Evolutionary conservation across 2,797 vertebrate genomes (phyloP).

Genomic region (Poliocrania exsul): DNA sequence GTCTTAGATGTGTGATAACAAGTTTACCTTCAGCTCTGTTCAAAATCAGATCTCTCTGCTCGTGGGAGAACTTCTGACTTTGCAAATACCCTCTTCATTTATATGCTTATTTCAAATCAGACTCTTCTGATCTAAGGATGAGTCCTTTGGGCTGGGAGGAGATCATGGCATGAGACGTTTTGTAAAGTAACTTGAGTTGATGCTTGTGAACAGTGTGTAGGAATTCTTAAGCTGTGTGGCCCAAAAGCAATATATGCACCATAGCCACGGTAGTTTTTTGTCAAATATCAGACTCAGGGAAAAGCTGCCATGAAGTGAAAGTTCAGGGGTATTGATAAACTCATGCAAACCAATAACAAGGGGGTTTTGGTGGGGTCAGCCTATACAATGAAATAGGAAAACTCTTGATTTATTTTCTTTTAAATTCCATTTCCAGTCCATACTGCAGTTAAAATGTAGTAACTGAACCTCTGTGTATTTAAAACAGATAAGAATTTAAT

Average conservation of each 20-base stretch:
- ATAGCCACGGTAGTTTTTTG: background rate
- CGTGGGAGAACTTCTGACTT: background rate
- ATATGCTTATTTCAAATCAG: background rate
- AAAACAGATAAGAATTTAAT: background rate
- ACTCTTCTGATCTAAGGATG: background rate
- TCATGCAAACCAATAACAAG: background rate
- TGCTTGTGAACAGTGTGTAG: background rate
- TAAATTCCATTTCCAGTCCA: background rate
- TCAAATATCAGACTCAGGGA: background rate
- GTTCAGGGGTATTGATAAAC: background rate
- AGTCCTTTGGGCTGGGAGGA: background rate
- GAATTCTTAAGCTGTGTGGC: background rate
- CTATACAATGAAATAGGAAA: background rate
- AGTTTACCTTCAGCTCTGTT: background rate
- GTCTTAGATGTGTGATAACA: background rate
- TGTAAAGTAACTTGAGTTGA: background rate
- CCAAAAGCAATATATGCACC: background rate
- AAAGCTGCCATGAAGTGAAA: background rate
- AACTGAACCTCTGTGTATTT: background rate
- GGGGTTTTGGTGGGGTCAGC: fast-evolving
- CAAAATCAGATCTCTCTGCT: background rate
- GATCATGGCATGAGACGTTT: fast-evolving
- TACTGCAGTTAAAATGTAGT: background rate
- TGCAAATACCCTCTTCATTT: background rate
- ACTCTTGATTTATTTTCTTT: fast-evolving